phyloP scores from a whole-genome alignment of 2,113 vertebrate genomes.

The Crotalus tigris region DNA sequence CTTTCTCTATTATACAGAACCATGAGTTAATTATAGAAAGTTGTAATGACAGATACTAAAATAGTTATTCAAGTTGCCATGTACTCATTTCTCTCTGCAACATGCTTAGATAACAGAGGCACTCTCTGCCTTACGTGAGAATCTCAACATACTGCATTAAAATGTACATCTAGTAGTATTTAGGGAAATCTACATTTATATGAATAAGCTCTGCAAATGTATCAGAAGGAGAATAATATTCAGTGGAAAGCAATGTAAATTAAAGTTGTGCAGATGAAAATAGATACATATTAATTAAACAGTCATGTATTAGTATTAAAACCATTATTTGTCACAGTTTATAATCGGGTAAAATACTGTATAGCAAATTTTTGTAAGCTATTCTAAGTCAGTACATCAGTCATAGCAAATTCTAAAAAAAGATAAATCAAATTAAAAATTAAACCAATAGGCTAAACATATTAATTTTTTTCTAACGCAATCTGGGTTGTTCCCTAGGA shows the following conservation, averaged over 20 bases:
- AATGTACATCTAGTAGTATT: neutral
- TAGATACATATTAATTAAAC: neutral
- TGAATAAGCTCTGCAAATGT: neutral
- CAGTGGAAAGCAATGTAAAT: neutral
- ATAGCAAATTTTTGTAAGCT: neutral
- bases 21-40: conserved; percentile 68
- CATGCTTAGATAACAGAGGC: conserved; percentile 17
- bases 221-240: neutral
- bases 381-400: neutral
- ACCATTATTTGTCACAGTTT: neutral
- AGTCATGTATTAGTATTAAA: neutral
- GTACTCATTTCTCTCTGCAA: conserved; percentile 58
- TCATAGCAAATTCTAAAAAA: neutral
- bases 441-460: neutral
- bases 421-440: neutral
- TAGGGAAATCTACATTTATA: conserved; percentile 22
- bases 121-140: conserved; percentile 50
- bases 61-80: conserved; percentile 52
- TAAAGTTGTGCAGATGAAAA: neutral
- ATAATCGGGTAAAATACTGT: neutral
- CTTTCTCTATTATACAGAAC: conserved; percentile 64
- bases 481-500: neutral
- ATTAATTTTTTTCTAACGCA: neutral
- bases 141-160: conserved; percentile 14
- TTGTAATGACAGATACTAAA: conserved; percentile 60